Base-by-base conservation (phyloP, 2,888 invertebrate genomes). In the Caenorhabditis plicata region DNA sequence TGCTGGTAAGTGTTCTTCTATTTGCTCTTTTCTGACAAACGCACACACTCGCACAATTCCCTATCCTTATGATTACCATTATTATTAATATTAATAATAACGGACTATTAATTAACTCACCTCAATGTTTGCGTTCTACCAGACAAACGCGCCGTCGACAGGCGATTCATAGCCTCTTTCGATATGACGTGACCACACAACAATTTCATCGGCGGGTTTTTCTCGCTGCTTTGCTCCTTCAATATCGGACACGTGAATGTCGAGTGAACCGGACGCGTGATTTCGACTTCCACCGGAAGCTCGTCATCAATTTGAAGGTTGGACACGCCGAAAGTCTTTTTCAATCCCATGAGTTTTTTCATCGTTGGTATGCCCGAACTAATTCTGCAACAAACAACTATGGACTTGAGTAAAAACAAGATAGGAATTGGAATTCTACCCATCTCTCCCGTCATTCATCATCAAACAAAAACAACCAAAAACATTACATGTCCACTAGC, bases 201-300 rank as follows among this genome's bases (percentile, higher is more conserved):
- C 61, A 98, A 86, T 68, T 92, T 87, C 89, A 98, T 94, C 15
- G 98, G 96, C 51, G 98, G 98, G 86, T 98, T 98, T 72, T 87
- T 87, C 73, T 93, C 92, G 1, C 92, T 90, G 38, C 92, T 91
- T 82, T 96, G 96, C 81, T 95, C 95, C 49, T 95, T 87, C 60
- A 98, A 86, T 78, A 98, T 98, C 8, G 98, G 98, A 82, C 98
- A 99, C 20, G 96, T 94, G 85, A 98, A 98, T 81, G 95, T 90
- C 5, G 95, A 96, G 85, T 98, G 98, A 82, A 92, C 94, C 78
- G 89, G 90, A 79, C 89, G 89, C 67, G 92, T 91, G 50, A 87
- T 42, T 31, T 25, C 55, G 32, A 61, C 43, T 15, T 69, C 64
- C 2, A 92, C 90, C 3, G 98, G 98, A 80, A 98, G 86, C 85